Conservation (phyloP, 1,140 invertebrate genomes). For the Magallana gigas region DNA sequence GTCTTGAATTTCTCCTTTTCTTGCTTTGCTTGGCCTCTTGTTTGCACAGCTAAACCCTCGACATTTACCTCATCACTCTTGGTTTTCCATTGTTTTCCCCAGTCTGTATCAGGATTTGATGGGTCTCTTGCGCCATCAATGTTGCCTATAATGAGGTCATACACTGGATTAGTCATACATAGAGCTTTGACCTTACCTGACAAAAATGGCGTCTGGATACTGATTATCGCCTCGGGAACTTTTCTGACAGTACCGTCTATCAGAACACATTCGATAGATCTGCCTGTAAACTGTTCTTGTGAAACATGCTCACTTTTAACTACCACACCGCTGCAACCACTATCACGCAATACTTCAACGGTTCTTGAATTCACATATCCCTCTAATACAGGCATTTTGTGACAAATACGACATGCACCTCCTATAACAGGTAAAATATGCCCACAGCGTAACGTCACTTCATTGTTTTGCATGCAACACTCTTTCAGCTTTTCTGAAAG, state of each 20-base stretch:
- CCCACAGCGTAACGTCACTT: too few species aligned
- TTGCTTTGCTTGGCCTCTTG: too few species aligned
- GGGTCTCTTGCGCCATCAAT: constrained; percentile 43
- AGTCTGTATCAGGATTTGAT: not conserved
- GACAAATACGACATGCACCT: too few species aligned
- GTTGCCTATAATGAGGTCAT: constrained; percentile 46
- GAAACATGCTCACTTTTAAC: not conserved
- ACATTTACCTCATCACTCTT: not conserved
- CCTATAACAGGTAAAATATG: too few species aligned
- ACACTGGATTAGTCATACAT: too few species aligned
- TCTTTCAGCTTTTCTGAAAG: too few species aligned
- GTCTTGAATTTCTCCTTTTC: too few species aligned
- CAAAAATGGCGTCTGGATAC: constrained; percentile 46
- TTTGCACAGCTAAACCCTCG: not conserved
- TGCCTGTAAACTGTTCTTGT: not conserved
- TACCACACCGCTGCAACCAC: too few species aligned
- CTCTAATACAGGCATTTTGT: too few species aligned
- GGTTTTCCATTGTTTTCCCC: not conserved
- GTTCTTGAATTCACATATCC: too few species aligned
- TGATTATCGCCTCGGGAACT: not conserved
- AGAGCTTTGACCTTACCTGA: constrained; percentile 46
- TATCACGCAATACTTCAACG: too few species aligned
- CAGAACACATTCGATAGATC: constrained; percentile 31
- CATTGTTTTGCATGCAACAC: too few species aligned
- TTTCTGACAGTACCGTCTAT: constrained; percentile 42